Percentiles rank a stretch among this genome's conserved stretches.
These are phyloP conservation scores for Pterostichus niger DNA, from an alignment of 2,888 invertebrate genomes.

Conservation along the genomic window DNA sequence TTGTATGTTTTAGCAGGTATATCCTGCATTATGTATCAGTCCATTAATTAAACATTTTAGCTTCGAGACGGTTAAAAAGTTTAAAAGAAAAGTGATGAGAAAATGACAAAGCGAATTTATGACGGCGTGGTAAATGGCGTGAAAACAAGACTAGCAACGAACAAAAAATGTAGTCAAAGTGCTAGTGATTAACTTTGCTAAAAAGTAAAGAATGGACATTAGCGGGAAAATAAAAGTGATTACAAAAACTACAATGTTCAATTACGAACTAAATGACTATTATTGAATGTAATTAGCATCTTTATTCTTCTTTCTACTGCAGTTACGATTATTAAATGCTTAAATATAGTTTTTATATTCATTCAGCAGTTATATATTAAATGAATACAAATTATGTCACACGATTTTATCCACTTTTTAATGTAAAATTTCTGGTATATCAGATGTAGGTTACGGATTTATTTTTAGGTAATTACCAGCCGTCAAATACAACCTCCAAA, in stretches of 20 bases:
- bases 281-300: constrained; percentile 29
- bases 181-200: constrained; percentile 37
- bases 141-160: constrained; percentile 20
- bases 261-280: constrained; percentile 28
- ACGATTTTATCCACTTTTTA: too few species aligned
- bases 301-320: not conserved
- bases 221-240: constrained; percentile 29
- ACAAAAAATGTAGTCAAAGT: constrained; percentile 16
- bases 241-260: constrained; percentile 39
- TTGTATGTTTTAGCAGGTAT: constrained; percentile 31
- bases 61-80: constrained; percentile 24
- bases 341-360: too few species aligned
- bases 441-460: too few species aligned
- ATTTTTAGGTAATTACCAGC: too few species aligned
- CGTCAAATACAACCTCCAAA: too few species aligned
- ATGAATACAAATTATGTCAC: too few species aligned
- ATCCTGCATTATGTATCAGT: constrained; percentile 15
- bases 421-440: too few species aligned
- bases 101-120: constrained; percentile 45
- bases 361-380: too few species aligned
- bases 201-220: constrained; percentile 19
- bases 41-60: constrained; percentile 38
- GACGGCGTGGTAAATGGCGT: constrained; percentile 41
- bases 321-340: too few species aligned
- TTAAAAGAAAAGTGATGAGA: constrained; percentile 34